Evolutionary conservation across 2,113 vertebrate genomes (phyloP).

Genomic region (Parotia lawesii): DNA sequence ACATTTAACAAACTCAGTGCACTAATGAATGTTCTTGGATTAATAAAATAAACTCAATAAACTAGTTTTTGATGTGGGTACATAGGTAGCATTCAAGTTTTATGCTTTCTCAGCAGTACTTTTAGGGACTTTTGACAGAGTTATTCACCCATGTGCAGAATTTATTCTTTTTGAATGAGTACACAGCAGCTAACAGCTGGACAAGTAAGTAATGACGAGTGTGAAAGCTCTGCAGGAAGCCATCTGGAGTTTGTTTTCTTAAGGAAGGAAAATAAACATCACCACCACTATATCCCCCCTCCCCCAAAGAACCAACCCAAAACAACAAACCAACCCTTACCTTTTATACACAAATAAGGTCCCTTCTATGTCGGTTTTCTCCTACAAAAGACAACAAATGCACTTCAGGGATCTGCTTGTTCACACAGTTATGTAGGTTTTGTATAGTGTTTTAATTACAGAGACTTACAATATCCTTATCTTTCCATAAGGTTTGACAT

Average conservation of each 20-base stretch:
- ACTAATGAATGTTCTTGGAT: neutral
- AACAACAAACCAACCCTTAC: constrained; percentile 65
- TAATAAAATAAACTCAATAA: neutral
- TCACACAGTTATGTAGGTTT: neutral
- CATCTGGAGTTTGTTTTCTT: neutral
- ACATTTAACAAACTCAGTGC: neutral
- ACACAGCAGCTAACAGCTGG: neutral
- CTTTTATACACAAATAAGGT: constrained; percentile 95
- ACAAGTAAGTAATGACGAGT: neutral
- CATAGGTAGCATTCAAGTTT: neutral
- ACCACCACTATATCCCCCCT: accelerated
- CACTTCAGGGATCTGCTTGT: neutral
- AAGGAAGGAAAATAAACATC: neutral
- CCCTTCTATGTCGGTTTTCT: constrained; percentile 96
- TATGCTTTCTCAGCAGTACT: neutral
- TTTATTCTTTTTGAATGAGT: neutral
- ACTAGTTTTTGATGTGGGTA: neutral
- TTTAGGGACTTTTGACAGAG: neutral
- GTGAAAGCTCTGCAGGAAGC: neutral
- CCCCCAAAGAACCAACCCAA: neutral
- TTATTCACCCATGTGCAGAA: neutral
- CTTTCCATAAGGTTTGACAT: neutral
- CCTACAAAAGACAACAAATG: constrained; percentile 73
- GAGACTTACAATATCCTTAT: neutral
- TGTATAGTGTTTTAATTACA: neutral